phyloP scores from a whole-genome alignment of 2,113 vertebrate species.

The Picathartes gymnocephalus region DNA sequence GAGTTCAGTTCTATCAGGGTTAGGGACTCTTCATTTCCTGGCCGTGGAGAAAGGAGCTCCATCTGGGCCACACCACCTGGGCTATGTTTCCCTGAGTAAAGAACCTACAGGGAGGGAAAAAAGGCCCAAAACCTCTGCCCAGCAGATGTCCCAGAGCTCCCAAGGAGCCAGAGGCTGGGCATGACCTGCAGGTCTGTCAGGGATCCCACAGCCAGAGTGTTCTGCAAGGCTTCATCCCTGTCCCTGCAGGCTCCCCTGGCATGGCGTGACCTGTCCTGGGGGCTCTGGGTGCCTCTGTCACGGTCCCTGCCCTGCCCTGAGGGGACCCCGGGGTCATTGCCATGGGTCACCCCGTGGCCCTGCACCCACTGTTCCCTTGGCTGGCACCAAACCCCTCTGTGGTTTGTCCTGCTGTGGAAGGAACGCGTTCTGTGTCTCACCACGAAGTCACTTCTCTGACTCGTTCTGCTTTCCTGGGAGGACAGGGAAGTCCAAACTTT shows the following conservation, averaged over 20 bases:
- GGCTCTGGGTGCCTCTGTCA: background rate
- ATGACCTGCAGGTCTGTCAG: background rate
- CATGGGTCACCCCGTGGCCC: background rate
- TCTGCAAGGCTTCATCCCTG: background rate
- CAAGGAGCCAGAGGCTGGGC: background rate
- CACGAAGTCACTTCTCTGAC: background rate
- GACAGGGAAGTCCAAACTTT: background rate
- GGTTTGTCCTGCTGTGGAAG: background rate
- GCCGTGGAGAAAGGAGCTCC: background rate
- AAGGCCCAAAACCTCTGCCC: background rate
- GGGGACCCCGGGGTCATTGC: too few species aligned
- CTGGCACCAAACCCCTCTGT: background rate
- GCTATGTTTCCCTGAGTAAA: background rate
- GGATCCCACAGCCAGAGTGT: rapidly evolving
- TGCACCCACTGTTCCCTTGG: background rate
- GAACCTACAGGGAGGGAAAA: background rate
- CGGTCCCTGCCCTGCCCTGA: background rate
- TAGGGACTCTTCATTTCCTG: background rate
- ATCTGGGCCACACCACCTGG: background rate
- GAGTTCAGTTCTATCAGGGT: background rate
- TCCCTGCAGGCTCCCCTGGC: background rate
- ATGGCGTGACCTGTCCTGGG: background rate
- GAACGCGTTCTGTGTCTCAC: background rate
- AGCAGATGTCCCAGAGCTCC: background rate
- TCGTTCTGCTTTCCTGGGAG: background rate